Conservation (phyloP, 1,140 invertebrate genomes). For the Aleiodes sp. region DNA sequence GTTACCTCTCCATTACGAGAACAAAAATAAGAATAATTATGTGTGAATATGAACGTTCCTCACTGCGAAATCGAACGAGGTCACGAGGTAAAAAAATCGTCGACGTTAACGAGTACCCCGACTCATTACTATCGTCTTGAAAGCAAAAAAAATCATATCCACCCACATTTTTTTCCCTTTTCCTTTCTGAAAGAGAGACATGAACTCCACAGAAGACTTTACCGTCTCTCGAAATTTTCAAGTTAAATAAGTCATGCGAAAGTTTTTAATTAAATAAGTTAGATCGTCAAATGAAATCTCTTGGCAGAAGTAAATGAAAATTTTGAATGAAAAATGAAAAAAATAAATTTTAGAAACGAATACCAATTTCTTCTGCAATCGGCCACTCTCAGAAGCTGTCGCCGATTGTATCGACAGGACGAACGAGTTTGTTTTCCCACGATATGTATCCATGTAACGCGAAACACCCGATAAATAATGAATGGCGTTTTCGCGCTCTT, state of each 20-base stretch:
- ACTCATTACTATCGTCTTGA: neutral
- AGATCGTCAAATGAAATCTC: too few relatives aligned
- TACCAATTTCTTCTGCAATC: neutral
- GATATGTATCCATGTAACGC: constrained; percentile 37
- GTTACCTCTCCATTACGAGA: neutral
- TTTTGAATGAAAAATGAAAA: neutral
- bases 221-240: neutral
- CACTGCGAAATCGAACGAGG: neutral
- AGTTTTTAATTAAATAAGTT: constrained; percentile 26
- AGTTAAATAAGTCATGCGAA: constrained; percentile 10
- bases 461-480: constrained; percentile 52
- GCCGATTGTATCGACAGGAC: constrained; percentile 7
- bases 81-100: constrained; percentile 4
- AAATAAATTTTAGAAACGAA: neutral
- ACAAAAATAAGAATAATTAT: neutral
- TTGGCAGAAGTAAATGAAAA: constrained; percentile 16
- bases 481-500: constrained; percentile 37
- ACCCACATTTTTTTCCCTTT: neutral
- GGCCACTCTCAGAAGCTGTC: neutral
- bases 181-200: neutral
- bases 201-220: neutral
- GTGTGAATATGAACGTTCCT: neutral
- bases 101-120: neutral
- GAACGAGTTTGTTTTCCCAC: constrained; percentile 49
- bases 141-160: neutral